Conservation (phyloP, 2,888 invertebrate genomes). For the Drosophila birchii region DNA sequence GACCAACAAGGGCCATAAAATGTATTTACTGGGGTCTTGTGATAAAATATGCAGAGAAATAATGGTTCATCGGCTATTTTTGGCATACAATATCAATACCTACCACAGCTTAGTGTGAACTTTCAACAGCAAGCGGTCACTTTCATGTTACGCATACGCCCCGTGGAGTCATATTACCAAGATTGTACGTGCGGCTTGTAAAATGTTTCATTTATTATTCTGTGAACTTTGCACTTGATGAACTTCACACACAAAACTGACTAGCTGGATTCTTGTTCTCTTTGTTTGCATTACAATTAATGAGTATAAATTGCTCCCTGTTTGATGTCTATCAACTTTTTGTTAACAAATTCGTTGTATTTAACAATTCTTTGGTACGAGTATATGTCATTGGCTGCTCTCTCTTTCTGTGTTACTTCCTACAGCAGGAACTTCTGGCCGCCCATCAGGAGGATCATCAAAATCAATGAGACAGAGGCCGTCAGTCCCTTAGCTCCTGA, state of each 20-base stretch:
- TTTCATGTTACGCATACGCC: constrained; percentile 56
- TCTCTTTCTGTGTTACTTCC: constrained; percentile 17
- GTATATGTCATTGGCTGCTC: constrained; percentile 50
- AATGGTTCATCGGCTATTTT: constrained; percentile 55
- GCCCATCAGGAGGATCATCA: constrained; percentile 50
- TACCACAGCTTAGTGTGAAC: too few relatives aligned
- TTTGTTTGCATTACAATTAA: constrained; percentile 53
- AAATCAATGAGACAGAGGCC: constrained; percentile 21
- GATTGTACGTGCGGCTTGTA: constrained; percentile 41
- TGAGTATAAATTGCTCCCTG: constrained; percentile 42
- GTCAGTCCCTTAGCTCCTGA: constrained; percentile 44
- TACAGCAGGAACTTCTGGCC: constrained; percentile 53
- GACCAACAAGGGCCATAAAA: constrained; percentile 20
- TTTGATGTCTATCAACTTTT: constrained; percentile 2
- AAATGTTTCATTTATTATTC: constrained; percentile 51
- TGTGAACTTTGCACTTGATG: constrained; percentile 41
- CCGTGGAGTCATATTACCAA: neutral
- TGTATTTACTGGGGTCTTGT: constrained; percentile 6
- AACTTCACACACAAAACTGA: constrained; percentile 64
- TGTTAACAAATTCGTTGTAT: constrained; percentile 49
- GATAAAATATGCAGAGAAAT: constrained; percentile 36
- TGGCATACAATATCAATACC: constrained; percentile 30
- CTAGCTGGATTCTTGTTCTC: constrained; percentile 59
- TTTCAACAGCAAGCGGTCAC: constrained; percentile 27
- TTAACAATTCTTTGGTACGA: constrained; percentile 59